Percentiles rank a stretch among this genome's conserved stretches.
These are phyloP conservation scores for Lasioglossum figueresi DNA, from an alignment of 2,888 invertebrate species.

Conservation along the genomic window DNA sequence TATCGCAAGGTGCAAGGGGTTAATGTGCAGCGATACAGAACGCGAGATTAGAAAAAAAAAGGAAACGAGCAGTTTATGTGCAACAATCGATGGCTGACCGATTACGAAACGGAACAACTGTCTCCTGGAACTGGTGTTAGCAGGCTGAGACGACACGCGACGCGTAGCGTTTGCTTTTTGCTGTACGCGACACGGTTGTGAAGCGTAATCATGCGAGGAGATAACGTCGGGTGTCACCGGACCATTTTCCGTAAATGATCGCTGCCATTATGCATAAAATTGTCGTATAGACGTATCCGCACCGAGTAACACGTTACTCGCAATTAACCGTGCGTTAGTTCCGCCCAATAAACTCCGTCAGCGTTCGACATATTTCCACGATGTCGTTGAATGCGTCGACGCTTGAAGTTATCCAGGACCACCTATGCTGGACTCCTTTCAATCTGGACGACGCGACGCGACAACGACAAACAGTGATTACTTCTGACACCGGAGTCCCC, in stretches of 20 bases:
- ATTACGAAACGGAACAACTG: conserved; percentile 9
- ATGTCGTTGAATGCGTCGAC: conserved; percentile 33
- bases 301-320: conserved; percentile 48
- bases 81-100: background rate
- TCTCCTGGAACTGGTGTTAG: background rate
- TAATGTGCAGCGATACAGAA: background rate
- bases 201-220: conserved; percentile 52
- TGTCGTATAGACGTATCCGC: conserved; percentile 37
- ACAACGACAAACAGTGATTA: background rate
- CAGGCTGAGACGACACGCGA: conserved; percentile 32
- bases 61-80: background rate
- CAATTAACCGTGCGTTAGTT: conserved; percentile 59
- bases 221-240: conserved; percentile 40
- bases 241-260: conserved; percentile 48
- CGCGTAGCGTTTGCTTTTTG: conserved; percentile 14
- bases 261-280: conserved; percentile 44
- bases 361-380: conserved; percentile 49
- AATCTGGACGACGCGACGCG: no score
- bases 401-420: conserved; percentile 26
- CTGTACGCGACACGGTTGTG: background rate
- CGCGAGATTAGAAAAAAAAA: background rate
- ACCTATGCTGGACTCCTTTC: conserved; percentile 10
- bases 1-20: background rate
- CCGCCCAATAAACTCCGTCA: conserved; percentile 43
- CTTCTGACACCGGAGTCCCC: background rate